Evolutionary conservation across 2,888 invertebrate species (phyloP), one percentile per base, ranked within the genome.

Genomic region (Ennomos erosarius): DNA sequence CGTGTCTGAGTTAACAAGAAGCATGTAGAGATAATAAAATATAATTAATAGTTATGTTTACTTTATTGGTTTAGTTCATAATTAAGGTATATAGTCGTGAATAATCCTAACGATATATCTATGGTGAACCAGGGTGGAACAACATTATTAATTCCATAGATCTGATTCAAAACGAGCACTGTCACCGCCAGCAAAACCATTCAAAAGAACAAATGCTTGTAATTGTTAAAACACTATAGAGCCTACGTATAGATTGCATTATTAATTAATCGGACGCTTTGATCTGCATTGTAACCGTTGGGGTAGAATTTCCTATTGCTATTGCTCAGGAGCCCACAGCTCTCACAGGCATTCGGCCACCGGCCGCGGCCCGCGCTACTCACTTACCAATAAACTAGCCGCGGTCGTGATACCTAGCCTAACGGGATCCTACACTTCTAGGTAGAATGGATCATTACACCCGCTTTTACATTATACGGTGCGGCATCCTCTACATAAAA

Each of bases 361-460:
- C 73, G 76, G 79, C 82, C 72, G 84, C 83, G 83, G 81, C 78
- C 81, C 80, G 76, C 73, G 81, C 84, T 82, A 78, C 85, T 87
- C 82, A 86, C 88, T 90, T 89, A 89, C 89, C 90, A 88, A 89
- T 88, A 85, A 87, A 84, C 85, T 81, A 84, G 84, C 84, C 78
- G 71, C 82, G 79, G 81, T 87, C 86, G 85, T 84, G 87, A 87
- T 87, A 87, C 84, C 87, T 82, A 81, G 78, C 62, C 84, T 90
- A 90, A 90, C 90, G 90, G 90, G 88, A 90, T 82, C 76, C 70
- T 80, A 79, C 79, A 83, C 82, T 82, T 82, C 82, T 81, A 79
- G 76, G 78, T 76, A 76, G 75, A 78, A 78, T 71, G 78, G 68
- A 79, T 81, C 82, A 82, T 82, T 85, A 82, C 81, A 80, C 74